These are phyloP conservation scores for Dolichoris vasculosae DNA, from an alignment of 1,140 invertebrate species.

Conservation along the genomic window DNA sequence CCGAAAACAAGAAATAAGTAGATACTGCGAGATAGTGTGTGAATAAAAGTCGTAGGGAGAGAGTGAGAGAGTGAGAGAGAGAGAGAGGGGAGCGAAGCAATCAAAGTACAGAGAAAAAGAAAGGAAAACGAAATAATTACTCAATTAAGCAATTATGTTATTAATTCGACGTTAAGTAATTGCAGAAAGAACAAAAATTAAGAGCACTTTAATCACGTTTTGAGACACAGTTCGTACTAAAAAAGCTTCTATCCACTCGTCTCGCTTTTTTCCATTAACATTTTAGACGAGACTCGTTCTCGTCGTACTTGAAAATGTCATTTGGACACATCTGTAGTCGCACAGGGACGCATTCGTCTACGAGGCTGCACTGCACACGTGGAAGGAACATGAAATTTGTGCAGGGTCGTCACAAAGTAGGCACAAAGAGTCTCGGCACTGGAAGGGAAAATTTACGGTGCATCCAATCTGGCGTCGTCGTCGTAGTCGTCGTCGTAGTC, in stretches of 20 bases:
- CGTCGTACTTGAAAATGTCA: constrained; percentile 46
- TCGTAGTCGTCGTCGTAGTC: too few species aligned
- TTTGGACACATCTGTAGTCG: constrained; percentile 11
- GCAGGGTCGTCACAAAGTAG: not conserved
- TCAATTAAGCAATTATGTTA: constrained; percentile 51
- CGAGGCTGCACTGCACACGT: too few species aligned
- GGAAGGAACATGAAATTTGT: not conserved
- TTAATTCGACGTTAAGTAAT: constrained; percentile 53
- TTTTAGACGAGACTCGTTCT: constrained; percentile 27
- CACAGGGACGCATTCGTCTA: not conserved
- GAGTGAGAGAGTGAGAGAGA: not conserved
- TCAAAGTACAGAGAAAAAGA: not conserved
- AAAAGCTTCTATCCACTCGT: not conserved
- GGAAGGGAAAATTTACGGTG: constrained; percentile 4
- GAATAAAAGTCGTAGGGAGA: not conserved
- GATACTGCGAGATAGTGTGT: not conserved
- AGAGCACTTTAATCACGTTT: constrained; percentile 47
- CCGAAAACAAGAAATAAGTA: not conserved
- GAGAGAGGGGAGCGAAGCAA: not conserved
- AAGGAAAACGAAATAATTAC: constrained; percentile 36
- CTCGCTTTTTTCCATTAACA: constrained; percentile 44
- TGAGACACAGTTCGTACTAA: not conserved
- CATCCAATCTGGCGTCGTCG: constrained; percentile 39
- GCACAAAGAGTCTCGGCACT: not conserved
- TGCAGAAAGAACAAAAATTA: constrained; percentile 49